These are phyloP conservation scores for Piscicola geometra DNA, from an alignment of 2,888 invertebrate species.

Conservation along the genomic window DNA sequence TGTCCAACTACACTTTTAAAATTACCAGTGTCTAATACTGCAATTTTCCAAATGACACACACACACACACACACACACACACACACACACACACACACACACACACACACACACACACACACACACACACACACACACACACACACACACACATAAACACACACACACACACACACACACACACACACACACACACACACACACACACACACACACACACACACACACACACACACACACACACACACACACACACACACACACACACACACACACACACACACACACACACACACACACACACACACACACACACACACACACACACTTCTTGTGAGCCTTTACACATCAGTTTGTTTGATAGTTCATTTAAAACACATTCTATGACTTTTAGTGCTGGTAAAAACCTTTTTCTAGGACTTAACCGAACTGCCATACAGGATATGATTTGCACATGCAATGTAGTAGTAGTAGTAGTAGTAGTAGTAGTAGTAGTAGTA, in stretches of 20 bases:
- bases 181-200: slow-evolving; percentile 15
- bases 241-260: slow-evolving; percentile 8
- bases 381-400: too few species aligned
- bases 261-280: neutral
- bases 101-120: slow-evolving; percentile 15
- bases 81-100: slow-evolving; percentile 15
- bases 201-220: slow-evolving; percentile 15
- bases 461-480: too few species aligned
- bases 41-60: neutral
- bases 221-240: slow-evolving; percentile 19
- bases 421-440: too few species aligned
- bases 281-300: too few species aligned
- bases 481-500: slow-evolving; percentile 13
- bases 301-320: too few species aligned
- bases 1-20: too few species aligned
- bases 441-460: too few species aligned
- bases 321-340: too few species aligned
- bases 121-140: slow-evolving; percentile 15
- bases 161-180: slow-evolving; percentile 15
- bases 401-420: too few species aligned
- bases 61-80: slow-evolving; percentile 15
- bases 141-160: slow-evolving; percentile 13
- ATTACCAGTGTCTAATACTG: too few species aligned
- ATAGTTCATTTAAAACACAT: too few species aligned
- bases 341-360: too few species aligned